Percentiles rank a stretch among this genome's conserved stretches.
Conservation (phyloP, 2,888 invertebrate species). For the Entomobrya multifasciata region DNA sequence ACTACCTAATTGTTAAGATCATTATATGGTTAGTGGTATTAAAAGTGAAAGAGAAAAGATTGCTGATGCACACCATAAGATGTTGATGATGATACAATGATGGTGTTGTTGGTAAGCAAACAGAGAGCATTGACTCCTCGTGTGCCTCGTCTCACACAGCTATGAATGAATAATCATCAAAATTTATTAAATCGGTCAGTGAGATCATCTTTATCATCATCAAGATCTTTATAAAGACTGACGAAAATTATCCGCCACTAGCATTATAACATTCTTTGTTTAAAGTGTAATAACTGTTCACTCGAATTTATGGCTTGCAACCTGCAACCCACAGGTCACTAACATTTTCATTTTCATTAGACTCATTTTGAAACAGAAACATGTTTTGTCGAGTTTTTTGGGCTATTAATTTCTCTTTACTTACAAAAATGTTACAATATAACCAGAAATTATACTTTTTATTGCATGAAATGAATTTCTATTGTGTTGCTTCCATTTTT, state of each 20-base stretch:
- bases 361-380: conserved; percentile 47
- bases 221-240: conserved; percentile 4
- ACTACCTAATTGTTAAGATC: conserved; percentile 12
- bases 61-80: neutral
- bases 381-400: conserved; percentile 13
- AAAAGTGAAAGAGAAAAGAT: conserved; percentile 68
- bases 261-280: conserved; percentile 17
- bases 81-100: neutral
- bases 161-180: conserved; percentile 55
- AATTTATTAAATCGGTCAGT: conserved; percentile 67
- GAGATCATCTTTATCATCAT: conserved; percentile 62
- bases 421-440: neutral
- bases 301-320: neutral
- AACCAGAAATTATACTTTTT: no score
- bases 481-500: no score
- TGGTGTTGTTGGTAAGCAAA: conserved; percentile 5
- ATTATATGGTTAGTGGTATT: conserved; percentile 43
- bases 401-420: conserved; percentile 54
- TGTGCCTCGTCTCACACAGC: neutral
- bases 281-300: neutral
- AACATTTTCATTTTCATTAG: conserved; percentile 38
- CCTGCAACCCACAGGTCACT: conserved; percentile 46
- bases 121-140: conserved; percentile 61
- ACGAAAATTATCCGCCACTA: conserved; percentile 47
- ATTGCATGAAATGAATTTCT: no score